Conservation (phyloP, 2,113 vertebrate species). For the Marmota monax region DNA sequence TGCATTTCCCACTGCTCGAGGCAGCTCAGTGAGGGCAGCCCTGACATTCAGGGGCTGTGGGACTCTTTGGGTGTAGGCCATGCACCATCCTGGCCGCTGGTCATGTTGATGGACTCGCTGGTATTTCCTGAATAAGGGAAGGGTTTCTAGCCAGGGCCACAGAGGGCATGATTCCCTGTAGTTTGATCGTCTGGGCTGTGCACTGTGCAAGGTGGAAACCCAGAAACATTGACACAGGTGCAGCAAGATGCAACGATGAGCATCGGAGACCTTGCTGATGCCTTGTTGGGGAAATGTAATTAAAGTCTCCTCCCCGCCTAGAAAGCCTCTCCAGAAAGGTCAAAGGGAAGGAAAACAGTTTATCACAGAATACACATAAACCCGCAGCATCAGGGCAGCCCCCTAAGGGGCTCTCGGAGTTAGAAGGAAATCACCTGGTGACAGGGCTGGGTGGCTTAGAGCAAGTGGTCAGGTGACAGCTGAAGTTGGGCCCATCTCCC, state of each 20-base stretch:
- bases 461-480: background rate
- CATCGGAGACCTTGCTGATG: background rate
- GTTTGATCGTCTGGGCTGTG: background rate
- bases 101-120: background rate
- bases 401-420: accelerated
- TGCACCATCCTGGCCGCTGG: accelerated
- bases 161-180: accelerated
- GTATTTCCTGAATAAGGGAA: background rate
- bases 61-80: background rate
- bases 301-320: background rate
- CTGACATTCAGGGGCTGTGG: background rate
- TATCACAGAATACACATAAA: too few relatives aligned
- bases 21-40: background rate
- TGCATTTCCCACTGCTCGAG: too few relatives aligned
- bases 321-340: background rate
- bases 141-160: background rate
- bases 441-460: background rate
- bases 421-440: too few relatives aligned
- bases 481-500: background rate
- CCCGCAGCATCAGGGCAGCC: too few relatives aligned
- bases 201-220: accelerated
- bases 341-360: background rate
- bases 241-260: too few relatives aligned
- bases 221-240: background rate
- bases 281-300: background rate